These are phyloP conservation scores for Atta texana DNA, from an alignment of 1,140 invertebrate genomes.

Conservation along the genomic window DNA sequence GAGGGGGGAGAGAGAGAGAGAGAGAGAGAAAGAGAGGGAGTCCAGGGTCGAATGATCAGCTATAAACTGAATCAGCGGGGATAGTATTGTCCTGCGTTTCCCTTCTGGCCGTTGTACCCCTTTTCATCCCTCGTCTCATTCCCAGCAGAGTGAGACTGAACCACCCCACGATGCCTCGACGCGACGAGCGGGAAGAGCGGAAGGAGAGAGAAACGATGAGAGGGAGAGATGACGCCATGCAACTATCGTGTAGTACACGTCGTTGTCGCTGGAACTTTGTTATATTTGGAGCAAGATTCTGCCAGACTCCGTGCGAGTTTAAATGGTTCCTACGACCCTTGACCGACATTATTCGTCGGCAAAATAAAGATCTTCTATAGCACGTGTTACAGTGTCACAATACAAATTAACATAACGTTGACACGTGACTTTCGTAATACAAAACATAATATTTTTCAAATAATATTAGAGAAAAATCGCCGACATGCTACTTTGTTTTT, in stretches of 20 bases:
- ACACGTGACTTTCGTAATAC: neutral
- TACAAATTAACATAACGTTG: neutral
- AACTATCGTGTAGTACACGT: conserved; percentile 71
- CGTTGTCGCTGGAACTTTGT: conserved; percentile 68
- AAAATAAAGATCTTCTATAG: conserved; percentile 11
- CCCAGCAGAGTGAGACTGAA: conserved; percentile 49
- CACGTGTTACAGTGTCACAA: neutral
- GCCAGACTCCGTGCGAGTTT: conserved; percentile 47
- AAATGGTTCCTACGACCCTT: conserved; percentile 58
- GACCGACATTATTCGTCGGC: conserved; percentile 54
- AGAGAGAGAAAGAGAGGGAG: conserved; percentile 12
- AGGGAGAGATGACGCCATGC: conserved; percentile 68
- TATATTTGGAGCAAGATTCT: conserved; percentile 60
- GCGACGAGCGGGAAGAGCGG: conserved; percentile 44
- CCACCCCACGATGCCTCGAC: conserved; percentile 74
- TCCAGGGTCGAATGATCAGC: conserved; percentile 83
- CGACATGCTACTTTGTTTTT: too few relatives aligned
- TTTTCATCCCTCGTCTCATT: neutral
- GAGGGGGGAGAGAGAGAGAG: neutral
- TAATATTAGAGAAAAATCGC: too few relatives aligned
- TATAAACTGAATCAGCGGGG: conserved; percentile 82
- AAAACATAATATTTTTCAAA: neutral
- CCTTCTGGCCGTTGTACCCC: conserved; percentile 54
- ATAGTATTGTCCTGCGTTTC: conserved; percentile 77
- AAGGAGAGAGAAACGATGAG: conserved; percentile 37